phyloP scores from a whole-genome alignment of 1,140 invertebrate genomes.

The Musca domestica region DNA sequence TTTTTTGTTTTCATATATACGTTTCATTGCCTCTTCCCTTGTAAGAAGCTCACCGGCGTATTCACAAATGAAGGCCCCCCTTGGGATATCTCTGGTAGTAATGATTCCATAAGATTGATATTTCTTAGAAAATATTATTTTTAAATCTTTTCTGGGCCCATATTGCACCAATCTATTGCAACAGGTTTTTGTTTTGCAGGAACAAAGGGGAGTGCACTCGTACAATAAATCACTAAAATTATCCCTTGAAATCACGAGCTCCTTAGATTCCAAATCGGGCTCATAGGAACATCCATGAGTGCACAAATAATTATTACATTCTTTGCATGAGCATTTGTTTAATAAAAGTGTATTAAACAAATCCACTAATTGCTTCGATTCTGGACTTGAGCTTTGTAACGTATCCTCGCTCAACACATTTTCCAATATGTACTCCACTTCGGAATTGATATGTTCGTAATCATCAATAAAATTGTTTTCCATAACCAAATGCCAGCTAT shows the following conservation, averaged over 20 bases:
- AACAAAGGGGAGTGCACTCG: slow-evolving; percentile 70
- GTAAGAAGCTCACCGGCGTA: slow-evolving; percentile 88
- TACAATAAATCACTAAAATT: slow-evolving; percentile 55
- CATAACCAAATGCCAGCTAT: no score
- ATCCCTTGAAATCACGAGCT: slow-evolving; percentile 33
- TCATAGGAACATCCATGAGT: slow-evolving; percentile 38
- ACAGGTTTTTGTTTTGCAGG: slow-evolving; percentile 60
- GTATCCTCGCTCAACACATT: slow-evolving; percentile 47
- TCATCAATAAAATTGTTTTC: slow-evolving; percentile 52
- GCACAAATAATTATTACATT: slow-evolving; percentile 40
- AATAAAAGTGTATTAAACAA: slow-evolving; percentile 47
- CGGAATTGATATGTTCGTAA: slow-evolving; percentile 49
- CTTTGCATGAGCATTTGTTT: slow-evolving; percentile 40
- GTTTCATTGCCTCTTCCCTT: slow-evolving; percentile 62
- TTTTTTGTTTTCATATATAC: slow-evolving; percentile 24
- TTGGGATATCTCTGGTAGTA: slow-evolving; percentile 59
- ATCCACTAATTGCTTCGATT: slow-evolving; percentile 31
- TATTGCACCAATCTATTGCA: slow-evolving; percentile 69
- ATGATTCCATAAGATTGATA: slow-evolving; percentile 76
- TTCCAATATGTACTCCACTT: slow-evolving; percentile 55
- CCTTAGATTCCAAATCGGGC: slow-evolving; percentile 10
- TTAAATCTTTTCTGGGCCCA: slow-evolving; percentile 64
- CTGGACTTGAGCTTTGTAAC: slow-evolving; percentile 28
- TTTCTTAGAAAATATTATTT: slow-evolving; percentile 27
- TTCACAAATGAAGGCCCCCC: slow-evolving; percentile 82